Evolutionary conservation across 2,113 vertebrate genomes (phyloP).

Genomic region (Salvelinus fontinalis): DNA sequence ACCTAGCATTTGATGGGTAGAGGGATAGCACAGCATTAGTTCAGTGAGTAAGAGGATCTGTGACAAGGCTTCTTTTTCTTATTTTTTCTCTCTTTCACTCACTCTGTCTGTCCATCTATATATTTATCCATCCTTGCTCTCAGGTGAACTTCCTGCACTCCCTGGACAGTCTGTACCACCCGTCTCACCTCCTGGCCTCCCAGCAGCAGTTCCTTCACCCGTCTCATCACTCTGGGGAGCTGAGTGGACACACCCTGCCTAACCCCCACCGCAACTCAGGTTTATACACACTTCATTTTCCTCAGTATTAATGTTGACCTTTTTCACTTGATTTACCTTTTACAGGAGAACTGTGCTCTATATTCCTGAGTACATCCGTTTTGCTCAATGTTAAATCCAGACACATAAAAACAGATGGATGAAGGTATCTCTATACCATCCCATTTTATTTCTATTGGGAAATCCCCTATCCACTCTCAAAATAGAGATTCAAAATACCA

Average conservation of each 20-base stretch:
- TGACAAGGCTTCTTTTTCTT: background rate
- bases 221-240: constrained; percentile 85
- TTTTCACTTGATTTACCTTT: background rate
- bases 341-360: no score
- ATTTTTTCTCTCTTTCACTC: background rate
- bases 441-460: no score
- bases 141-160: constrained; percentile 94
- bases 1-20: background rate
- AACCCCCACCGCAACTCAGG: constrained; percentile 89
- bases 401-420: no score
- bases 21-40: background rate
- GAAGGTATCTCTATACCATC: no score
- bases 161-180: constrained; percentile 85
- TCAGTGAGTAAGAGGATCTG: background rate
- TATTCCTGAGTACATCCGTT: no score
- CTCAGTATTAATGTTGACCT: background rate
- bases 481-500: no score
- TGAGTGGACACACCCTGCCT: constrained; percentile 90
- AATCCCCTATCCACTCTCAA: no score
- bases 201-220: constrained; percentile 95
- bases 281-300: constrained; percentile 44
- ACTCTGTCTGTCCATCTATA: background rate
- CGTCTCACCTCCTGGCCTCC: constrained; percentile 89
- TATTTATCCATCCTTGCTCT: constrained; percentile 11
- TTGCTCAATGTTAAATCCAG: no score